Evolutionary conservation across 30 jellyfish, hydroid and myxozoan genomes (phyloP).

Genomic region (Pseudorhiza aurosa): DNA sequence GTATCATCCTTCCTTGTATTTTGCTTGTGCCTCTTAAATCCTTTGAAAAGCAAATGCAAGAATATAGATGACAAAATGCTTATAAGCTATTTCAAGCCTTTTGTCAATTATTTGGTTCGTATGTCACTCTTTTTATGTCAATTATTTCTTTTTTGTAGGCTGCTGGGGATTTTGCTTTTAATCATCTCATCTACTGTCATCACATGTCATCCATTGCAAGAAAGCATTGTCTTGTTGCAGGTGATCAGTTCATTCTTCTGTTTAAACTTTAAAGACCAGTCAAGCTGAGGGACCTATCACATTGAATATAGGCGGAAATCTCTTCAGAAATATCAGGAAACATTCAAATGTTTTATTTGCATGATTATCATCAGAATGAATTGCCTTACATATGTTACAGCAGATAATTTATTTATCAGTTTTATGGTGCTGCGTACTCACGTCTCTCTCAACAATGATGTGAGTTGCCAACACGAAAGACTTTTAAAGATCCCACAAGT

Average conservation of each 20-base stretch:
- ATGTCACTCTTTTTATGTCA: too few relatives aligned
- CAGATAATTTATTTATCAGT: too few relatives aligned
- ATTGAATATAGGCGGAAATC: too few relatives aligned
- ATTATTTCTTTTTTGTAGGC: constrained; percentile 23
- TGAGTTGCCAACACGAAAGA: too few relatives aligned
- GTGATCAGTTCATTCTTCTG: background rate
- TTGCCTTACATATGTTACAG: too few relatives aligned
- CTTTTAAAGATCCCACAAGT: too few relatives aligned
- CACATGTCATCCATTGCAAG: constrained; percentile 64
- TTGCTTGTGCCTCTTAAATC: background rate
- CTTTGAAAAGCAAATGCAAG: background rate
- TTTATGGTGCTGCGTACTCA: too few relatives aligned
- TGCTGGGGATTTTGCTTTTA: constrained; percentile 60
- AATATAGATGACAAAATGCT: background rate
- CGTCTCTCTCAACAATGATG: too few relatives aligned
- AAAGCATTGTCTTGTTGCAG: constrained; percentile 71
- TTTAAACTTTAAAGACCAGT: background rate
- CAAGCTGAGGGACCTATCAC: too few relatives aligned
- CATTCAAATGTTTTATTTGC: too few relatives aligned
- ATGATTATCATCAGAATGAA: too few relatives aligned
- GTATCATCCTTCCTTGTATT: background rate
- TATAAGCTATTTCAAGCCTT: background rate
- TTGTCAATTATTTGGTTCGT: background rate
- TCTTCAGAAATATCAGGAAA: background rate
- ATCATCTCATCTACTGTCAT: constrained; percentile 29